Percentiles rank a stretch among this genome's conserved stretches.
These are phyloP conservation scores for Accipiter cooperii DNA, from an alignment of 2,113 vertebrate genomes.

Conservation along the genomic window DNA sequence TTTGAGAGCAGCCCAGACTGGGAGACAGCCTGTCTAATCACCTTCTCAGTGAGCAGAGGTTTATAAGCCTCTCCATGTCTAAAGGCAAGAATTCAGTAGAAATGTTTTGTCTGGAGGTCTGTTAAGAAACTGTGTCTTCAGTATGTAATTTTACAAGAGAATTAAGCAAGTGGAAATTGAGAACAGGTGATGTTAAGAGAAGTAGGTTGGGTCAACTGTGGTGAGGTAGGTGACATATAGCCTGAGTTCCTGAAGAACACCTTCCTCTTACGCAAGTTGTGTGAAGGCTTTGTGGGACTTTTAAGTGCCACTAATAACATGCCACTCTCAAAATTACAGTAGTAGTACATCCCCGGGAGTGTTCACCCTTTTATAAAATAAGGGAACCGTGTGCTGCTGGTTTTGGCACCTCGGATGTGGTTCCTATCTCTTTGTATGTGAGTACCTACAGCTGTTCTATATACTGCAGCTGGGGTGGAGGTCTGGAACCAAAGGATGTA, in stretches of 20 bases:
- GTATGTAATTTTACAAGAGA: neutral
- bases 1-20: neutral
- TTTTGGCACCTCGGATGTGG: neutral
- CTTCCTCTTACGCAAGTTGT: neutral
- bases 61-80: neutral
- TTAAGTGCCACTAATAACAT: accelerated
- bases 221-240: neutral
- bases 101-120: neutral
- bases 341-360: neutral
- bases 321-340: neutral
- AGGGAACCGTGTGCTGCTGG: neutral
- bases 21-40: neutral
- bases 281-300: neutral
- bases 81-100: neutral
- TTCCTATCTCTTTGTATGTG: neutral
- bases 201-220: neutral
- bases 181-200: neutral
- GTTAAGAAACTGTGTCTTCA: neutral
- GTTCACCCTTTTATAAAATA: accelerated
- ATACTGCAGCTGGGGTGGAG: neutral
- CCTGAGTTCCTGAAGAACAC: neutral
- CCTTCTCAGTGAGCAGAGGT: neutral
- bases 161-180: neutral
- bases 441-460: neutral
- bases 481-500: neutral